Evolutionary conservation across 1,140 invertebrate genomes (phyloP).

Genomic region (Lasioglossum baleicum): DNA sequence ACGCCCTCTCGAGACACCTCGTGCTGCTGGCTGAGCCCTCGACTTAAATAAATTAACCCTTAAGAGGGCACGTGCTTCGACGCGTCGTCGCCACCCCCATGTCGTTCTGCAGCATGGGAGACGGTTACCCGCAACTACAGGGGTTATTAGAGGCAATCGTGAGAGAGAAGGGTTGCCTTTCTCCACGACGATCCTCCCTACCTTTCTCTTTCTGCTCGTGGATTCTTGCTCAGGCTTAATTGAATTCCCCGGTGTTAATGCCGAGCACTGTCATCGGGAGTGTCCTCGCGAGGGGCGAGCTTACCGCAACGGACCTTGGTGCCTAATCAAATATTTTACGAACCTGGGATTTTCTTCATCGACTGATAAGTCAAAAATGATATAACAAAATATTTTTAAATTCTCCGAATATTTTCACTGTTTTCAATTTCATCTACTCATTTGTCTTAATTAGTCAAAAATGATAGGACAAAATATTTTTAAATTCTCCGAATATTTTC

Average conservation of each 20-base stretch:
- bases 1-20: slow-evolving; percentile 30
- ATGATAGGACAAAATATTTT: too few species aligned
- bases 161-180: slow-evolving; percentile 23
- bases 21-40: slow-evolving; percentile 10
- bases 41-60: slow-evolving; percentile 38
- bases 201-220: neutral
- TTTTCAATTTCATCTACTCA: too few species aligned
- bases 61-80: slow-evolving; percentile 34
- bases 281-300: neutral
- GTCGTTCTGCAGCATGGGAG: neutral
- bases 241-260: neutral
- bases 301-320: neutral
- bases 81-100: slow-evolving; percentile 10
- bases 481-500: too few species aligned
- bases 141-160: slow-evolving; percentile 25
- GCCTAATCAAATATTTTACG: too few species aligned
- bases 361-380: too few species aligned
- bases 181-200: neutral
- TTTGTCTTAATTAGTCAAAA: too few species aligned
- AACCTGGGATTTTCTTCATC: too few species aligned
- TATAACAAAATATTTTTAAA: too few species aligned
- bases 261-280: neutral
- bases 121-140: slow-evolving; percentile 30
- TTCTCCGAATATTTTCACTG: too few species aligned
- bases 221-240: slow-evolving; percentile 6